A percentile compares a stretch with the other conserved stretches of the same genome.
phyloP scores from a whole-genome alignment of 1,140 invertebrate species.

The Eueides isabella region DNA sequence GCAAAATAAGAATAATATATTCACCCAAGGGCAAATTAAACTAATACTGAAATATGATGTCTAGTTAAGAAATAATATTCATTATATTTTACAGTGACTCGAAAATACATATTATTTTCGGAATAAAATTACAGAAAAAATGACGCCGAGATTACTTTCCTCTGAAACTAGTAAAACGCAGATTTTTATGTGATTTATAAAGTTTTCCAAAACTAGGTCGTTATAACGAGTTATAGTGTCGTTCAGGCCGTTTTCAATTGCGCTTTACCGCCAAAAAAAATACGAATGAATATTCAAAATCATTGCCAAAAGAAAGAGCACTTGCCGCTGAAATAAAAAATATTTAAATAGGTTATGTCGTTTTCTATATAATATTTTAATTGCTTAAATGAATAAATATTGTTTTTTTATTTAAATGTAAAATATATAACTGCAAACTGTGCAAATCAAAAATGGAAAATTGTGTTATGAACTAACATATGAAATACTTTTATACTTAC shows the following conservation, averaged over 20 bases:
- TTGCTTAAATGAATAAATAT: conserved; percentile 2
- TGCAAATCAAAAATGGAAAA: no score
- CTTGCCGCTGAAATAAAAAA: background rate
- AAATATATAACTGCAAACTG: background rate
- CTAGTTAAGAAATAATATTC: no score
- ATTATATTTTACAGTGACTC: background rate
- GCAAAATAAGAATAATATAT: no score
- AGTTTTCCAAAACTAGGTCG: conserved; percentile 26
- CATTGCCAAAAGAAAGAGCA: conserved; percentile 1
- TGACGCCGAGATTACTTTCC: background rate
- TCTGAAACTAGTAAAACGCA: conserved; percentile 18
- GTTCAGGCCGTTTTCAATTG: conserved; percentile 28
- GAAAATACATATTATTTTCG: background rate
- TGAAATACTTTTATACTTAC: no score
- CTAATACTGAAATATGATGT: no score
- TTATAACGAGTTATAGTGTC: conserved; percentile 23
- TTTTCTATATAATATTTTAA: background rate
- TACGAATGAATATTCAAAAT: conserved; percentile 20
- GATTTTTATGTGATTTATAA: conserved; percentile 33
- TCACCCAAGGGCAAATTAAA: no score
- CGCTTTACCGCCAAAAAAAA: conserved; percentile 27
- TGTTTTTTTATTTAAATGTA: background rate
- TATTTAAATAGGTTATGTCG: background rate
- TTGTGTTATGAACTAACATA: no score
- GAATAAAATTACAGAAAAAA: background rate